phyloP scores from a whole-genome alignment of 2,113 vertebrate species.

The Lophochroa leadbeateri region DNA sequence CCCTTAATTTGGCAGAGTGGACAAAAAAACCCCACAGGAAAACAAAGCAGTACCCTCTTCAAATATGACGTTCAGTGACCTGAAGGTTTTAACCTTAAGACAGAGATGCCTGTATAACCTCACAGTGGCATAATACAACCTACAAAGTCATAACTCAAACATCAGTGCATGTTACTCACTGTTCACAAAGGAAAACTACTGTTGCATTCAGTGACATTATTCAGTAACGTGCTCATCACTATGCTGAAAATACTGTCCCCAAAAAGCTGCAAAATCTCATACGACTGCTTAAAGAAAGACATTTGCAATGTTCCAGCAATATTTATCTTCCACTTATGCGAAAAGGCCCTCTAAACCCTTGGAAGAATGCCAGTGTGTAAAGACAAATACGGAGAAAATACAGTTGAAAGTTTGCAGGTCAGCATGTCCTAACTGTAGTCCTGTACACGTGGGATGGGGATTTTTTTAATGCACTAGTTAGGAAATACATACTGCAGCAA shows the following conservation, averaged over 20 bases:
- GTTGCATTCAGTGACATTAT: not conserved
- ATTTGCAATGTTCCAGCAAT: not conserved
- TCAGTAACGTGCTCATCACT: not conserved
- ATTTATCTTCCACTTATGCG: not conserved
- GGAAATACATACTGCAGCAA: not conserved
- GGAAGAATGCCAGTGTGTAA: not conserved
- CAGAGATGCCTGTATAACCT: not conserved
- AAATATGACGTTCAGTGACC: not conserved
- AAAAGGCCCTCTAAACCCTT: not conserved
- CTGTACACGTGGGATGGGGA: rapidly evolving
- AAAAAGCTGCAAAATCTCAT: not conserved
- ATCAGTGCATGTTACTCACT: not conserved
- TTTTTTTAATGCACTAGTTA: not conserved
- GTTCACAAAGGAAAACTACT: not conserved
- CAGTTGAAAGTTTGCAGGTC: not conserved
- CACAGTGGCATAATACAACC: not conserved
- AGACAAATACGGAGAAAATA: not conserved
- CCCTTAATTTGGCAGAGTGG: not conserved
- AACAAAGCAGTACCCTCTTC: not conserved
- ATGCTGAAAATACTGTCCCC: not conserved
- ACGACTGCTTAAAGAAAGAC: not conserved
- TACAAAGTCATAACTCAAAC: not conserved
- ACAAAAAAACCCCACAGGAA: not conserved
- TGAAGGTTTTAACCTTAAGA: not conserved
- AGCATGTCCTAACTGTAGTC: not conserved